Conservation (phyloP, 2,888 invertebrate genomes). For the Chloromyia formosa region DNA sequence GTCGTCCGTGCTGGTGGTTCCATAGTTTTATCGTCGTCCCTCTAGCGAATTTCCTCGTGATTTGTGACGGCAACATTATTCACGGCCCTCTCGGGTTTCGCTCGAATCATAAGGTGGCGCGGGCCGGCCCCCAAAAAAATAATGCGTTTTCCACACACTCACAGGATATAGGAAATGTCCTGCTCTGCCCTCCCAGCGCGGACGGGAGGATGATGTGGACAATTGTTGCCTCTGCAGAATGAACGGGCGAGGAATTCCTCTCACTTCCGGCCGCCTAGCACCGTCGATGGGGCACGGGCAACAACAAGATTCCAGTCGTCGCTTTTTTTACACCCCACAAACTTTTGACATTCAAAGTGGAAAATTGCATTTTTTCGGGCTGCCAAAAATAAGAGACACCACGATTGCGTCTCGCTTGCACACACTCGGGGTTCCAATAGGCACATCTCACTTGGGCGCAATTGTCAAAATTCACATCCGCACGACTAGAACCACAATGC, state of each 20-base stretch:
- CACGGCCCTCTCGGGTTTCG: neutral
- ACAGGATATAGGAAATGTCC: too few relatives aligned
- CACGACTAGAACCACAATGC: neutral
- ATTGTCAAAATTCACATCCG: constrained; percentile 37
- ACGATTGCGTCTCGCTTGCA: constrained; percentile 4
- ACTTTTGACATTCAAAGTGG: constrained; percentile 39
- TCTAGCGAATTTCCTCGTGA: neutral
- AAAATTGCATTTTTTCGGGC: constrained; percentile 35
- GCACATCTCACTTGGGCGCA: neutral
- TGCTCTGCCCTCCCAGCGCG: too few relatives aligned
- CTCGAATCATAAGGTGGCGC: neutral
- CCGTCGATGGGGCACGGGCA: neutral
- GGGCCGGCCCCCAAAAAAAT: neutral
- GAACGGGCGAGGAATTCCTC: constrained; percentile 20
- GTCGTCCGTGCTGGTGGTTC: neutral
- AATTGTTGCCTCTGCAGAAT: too few relatives aligned
- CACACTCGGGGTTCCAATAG: neutral
- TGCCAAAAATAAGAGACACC: neutral
- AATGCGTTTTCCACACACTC: too few relatives aligned
- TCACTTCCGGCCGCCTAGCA: constrained; percentile 21
- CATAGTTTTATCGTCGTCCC: neutral
- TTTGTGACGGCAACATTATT: constrained; percentile 27
- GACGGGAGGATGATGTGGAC: too few relatives aligned
- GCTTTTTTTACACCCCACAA: constrained; percentile 26
- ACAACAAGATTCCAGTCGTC: neutral